A percentile compares a stretch with the other conserved stretches of the same genome.
Conservation (phyloP, 2,797 vertebrate genomes). For the Otolemur crassicaudatus region DNA sequence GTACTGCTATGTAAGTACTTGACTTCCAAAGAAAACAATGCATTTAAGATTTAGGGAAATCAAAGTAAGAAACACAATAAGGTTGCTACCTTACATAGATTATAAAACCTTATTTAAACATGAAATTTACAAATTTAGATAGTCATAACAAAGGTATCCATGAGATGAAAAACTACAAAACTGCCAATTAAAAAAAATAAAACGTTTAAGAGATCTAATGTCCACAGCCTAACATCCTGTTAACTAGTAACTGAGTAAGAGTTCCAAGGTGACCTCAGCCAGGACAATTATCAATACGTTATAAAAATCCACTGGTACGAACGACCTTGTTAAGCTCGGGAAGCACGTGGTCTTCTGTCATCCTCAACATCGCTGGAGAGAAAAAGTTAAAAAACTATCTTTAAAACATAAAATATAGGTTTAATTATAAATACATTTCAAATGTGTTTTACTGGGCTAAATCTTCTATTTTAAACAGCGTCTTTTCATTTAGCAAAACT, state of each 20-base stretch:
- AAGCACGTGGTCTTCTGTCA: conserved; percentile 98
- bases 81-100: not conserved
- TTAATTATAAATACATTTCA: conserved; percentile 24
- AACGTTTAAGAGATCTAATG: not conserved
- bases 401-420: conserved; percentile 43
- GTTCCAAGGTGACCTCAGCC: not conserved
- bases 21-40: conserved; percentile 29
- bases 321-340: conserved; percentile 97
- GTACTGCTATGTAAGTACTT: not conserved
- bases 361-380: conserved; percentile 95
- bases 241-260: not conserved
- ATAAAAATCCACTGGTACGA: not conserved
- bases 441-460: not conserved
- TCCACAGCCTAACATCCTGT: not conserved
- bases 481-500: conserved; percentile 57
- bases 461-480: conserved; percentile 40
- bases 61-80: not conserved
- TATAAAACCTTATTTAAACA: not conserved
- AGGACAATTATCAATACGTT: rapidly evolving
- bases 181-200: not conserved
- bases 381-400: conserved; percentile 64
- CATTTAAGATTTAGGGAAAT: not conserved
- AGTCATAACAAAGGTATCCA: not conserved
- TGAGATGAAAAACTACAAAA: not conserved
- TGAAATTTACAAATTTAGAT: not conserved